Conservation (phyloP, 2,888 invertebrate genomes). For the Pyrochroa serraticornis region DNA sequence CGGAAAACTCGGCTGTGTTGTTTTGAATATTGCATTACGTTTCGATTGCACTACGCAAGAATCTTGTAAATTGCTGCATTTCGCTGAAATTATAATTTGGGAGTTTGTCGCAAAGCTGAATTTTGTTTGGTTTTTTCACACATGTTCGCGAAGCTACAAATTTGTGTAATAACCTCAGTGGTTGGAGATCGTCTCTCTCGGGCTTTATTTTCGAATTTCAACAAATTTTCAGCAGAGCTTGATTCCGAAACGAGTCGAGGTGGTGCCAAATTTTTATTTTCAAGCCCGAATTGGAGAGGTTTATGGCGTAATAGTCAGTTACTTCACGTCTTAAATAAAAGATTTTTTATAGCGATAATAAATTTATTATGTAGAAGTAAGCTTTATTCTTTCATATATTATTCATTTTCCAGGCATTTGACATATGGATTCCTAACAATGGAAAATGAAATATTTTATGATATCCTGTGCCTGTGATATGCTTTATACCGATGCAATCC, state of each 20-base stretch:
- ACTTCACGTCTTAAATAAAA: slow-evolving; percentile 13
- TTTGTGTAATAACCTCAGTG: no score
- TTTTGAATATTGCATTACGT: slow-evolving; percentile 41
- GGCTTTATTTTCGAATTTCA: no score
- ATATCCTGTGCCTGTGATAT: slow-evolving; percentile 23
- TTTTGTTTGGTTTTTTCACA: neutral
- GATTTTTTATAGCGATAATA: slow-evolving; percentile 14
- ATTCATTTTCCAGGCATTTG: slow-evolving; percentile 21
- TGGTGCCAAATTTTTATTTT: no score
- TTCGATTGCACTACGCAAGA: slow-evolving; percentile 34
- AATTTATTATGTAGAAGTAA: slow-evolving; percentile 24
- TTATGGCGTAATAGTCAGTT: slow-evolving; percentile 10
- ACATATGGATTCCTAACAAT: slow-evolving; percentile 29
- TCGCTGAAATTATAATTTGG: slow-evolving; percentile 21
- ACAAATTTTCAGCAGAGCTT: no score
- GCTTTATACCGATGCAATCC: slow-evolving; percentile 28
- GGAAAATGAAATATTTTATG: slow-evolving; percentile 33
- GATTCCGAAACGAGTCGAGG: no score
- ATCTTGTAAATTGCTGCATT: slow-evolving; percentile 35
- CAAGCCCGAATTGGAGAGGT: neutral
- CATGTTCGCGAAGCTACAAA: neutral
- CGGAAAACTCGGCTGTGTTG: slow-evolving; percentile 29
- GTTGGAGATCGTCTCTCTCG: no score
- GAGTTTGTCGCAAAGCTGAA: neutral
- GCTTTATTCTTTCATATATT: slow-evolving; percentile 20